A percentile compares a stretch with the other conserved stretches of the same genome.
These are phyloP conservation scores for Malurus leucopterus DNA, from an alignment of 2,797 vertebrate species.

Conservation along the genomic window DNA sequence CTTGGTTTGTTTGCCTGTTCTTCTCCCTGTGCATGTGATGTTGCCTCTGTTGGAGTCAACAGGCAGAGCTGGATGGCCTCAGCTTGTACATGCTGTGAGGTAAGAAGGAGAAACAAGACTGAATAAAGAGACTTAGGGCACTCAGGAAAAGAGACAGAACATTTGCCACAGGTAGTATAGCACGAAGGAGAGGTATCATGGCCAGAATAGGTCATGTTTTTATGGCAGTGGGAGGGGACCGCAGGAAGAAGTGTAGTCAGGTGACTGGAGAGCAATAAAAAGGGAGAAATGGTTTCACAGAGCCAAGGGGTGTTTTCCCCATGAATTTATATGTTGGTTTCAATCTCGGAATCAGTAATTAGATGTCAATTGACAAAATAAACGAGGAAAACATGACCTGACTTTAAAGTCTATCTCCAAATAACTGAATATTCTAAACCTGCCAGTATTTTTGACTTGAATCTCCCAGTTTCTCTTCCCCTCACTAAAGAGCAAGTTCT, in stretches of 20 bases:
- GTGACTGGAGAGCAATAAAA: background rate
- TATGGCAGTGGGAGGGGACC: fast-evolving
- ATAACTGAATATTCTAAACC: background rate
- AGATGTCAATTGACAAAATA: background rate
- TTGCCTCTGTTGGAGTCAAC: background rate
- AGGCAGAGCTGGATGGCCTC: background rate
- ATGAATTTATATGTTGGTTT: background rate
- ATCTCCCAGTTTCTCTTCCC: background rate
- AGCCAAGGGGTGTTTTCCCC: background rate
- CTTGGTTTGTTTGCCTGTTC: background rate
- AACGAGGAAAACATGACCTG: background rate
- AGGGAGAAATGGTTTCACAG: background rate
- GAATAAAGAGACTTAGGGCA: background rate
- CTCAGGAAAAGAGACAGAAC: background rate
- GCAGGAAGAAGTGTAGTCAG: background rate
- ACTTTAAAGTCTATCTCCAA: background rate
- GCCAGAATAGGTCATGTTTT: background rate
- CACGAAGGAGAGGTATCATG: background rate
- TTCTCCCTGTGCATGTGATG: background rate
- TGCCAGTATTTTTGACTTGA: background rate
- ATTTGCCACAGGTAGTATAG: background rate
- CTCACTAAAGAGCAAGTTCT: background rate
- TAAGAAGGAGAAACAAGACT: background rate
- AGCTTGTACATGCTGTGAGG: background rate
- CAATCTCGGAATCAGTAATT: background rate